Base-by-base conservation (phyloP, 2,888 invertebrate species). In the Teleogryllus oceanicus region DNA sequence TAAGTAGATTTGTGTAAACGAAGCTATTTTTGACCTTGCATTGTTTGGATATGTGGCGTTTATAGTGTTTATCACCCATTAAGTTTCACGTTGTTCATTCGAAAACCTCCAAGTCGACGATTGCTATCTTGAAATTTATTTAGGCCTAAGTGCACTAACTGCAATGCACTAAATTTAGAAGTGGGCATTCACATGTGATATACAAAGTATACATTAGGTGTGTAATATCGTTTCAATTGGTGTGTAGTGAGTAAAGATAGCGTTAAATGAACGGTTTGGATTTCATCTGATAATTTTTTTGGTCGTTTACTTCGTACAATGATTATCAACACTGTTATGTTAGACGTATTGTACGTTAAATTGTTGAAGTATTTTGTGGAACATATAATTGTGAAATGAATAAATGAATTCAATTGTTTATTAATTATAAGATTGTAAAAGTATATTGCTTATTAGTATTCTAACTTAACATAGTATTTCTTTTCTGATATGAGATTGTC, bases 141-240 rank as follows among this genome's bases (percentile, higher is more conserved):
- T 37, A 49, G 77, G 77, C 77, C n/a, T 79, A 80, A 79, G 79
- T 81, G 81, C 81, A 80, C 80, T 78, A 37, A 77, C 50, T 79
- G 79, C 81, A 81, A 24, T 78, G 78, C 51, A 79, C 77, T 81
- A 81, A 81, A 77, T 79, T 75, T 80, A 81, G 79, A 77, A 50
- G 50, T 80, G 77, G 77, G 51, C 80, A 77, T 79, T 62, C 78
- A 18, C 51, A 76, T 80, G 79, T 76, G 75, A 76, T 78, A 78
- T 74, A 21, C 37, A 21, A 50, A 62, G 5, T 62, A 18, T n/a
- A n/a, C 62, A 62, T n/a, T 62, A 62, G 62, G 62, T 62, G 62
- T 62, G 62, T 62, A 18, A 62, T 62, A 13, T 62, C 62, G 13
- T 37, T 62, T 12, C n/a, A 62, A 18, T 62, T 62, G 62, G 13